A percentile compares a stretch with the other conserved stretches of the same genome.
Conservation (phyloP, 2,888 invertebrate species). For the Stegophylla sp. region DNA sequence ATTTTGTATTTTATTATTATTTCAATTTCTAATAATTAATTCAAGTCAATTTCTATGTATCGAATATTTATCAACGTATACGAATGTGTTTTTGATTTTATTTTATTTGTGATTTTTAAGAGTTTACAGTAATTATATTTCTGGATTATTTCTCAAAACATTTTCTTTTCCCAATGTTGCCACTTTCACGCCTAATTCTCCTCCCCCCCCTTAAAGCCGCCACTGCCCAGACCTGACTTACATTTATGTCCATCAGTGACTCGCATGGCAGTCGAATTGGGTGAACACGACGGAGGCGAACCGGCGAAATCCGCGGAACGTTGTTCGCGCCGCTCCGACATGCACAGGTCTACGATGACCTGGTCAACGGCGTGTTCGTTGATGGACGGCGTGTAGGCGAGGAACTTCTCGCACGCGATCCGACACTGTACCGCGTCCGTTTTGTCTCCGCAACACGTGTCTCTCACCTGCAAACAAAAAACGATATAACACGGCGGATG, state of each 20-base stretch:
- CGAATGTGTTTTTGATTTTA: no score
- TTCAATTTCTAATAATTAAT: no score
- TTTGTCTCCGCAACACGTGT: constrained; percentile 41
- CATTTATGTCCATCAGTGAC: constrained; percentile 32
- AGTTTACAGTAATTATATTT: no score
- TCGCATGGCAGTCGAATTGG: constrained; percentile 4
- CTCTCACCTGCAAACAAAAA: constrained; percentile 37
- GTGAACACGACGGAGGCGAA: constrained; percentile 6
- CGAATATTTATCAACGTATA: no score
- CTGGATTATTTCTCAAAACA: no score
- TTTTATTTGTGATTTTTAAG: no score
- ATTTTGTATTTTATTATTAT: no score
- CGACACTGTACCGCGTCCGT: constrained; percentile 43
- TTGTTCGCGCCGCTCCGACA: not conserved
- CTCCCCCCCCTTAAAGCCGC: no score
- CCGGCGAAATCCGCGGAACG: not conserved
- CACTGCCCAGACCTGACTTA: constrained; percentile 8
- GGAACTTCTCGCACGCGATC: constrained; percentile 52
- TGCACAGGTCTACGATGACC: constrained; percentile 47
- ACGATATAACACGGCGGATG: not conserved
- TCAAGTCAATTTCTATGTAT: no score
- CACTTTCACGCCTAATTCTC: no score
- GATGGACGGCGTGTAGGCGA: constrained; percentile 51
- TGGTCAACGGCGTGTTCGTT: constrained; percentile 41
- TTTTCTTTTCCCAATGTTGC: no score